A percentile compares a stretch with the other conserved stretches of the same genome.
These are phyloP conservation scores for Percopsis transmontana DNA, from an alignment of 2,113 vertebrate genomes.

Conservation along the genomic window DNA sequence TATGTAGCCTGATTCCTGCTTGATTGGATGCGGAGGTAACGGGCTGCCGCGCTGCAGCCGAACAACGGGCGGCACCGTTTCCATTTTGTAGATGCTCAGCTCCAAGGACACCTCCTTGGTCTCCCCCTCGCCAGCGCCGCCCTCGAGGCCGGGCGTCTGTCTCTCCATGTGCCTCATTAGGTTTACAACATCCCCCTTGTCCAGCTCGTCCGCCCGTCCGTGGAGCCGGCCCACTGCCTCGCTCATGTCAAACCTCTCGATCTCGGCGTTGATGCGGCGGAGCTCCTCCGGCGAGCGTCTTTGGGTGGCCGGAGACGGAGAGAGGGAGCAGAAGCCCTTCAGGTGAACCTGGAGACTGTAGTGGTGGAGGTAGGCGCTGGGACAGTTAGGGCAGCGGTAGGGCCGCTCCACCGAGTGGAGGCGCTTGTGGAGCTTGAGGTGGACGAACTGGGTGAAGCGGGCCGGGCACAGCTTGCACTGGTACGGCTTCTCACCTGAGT, in stretches of 20 bases:
- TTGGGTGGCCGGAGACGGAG: slow-evolving; percentile 67
- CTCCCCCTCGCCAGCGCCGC: slow-evolving; percentile 18
- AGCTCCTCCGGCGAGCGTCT: slow-evolving; percentile 84
- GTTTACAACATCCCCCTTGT: slow-evolving; percentile 75
- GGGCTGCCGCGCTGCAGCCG: slow-evolving; percentile 28
- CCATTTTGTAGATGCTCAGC: slow-evolving; percentile 29
- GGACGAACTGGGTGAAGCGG: slow-evolving; percentile 93
- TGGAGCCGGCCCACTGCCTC: slow-evolving; percentile 88
- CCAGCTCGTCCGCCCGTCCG: slow-evolving; percentile 75
- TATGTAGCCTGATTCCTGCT: slow-evolving; percentile 63
- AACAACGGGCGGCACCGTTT: slow-evolving; percentile 15
- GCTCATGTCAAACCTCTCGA: slow-evolving; percentile 91
- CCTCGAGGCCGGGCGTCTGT: slow-evolving; percentile 75
- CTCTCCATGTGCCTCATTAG: slow-evolving; percentile 84
- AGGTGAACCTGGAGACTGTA: slow-evolving; percentile 92
- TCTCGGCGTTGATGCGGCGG: slow-evolving; percentile 86
- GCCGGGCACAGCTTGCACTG: slow-evolving; percentile 92
- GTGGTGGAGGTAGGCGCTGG: slow-evolving; percentile 89
- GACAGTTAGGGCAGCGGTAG: slow-evolving; percentile 87
- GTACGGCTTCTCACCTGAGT: slow-evolving; percentile 80
- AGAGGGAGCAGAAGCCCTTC: slow-evolving; percentile 87
- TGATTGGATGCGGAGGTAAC: slow-evolving; percentile 59
- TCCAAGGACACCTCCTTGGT: not conserved
- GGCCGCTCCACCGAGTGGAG: slow-evolving; percentile 87
- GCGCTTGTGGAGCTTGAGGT: slow-evolving; percentile 93